These are phyloP conservation scores for Phoenicopterus ruber DNA, from an alignment of 2,113 vertebrate species.

Conservation along the genomic window DNA sequence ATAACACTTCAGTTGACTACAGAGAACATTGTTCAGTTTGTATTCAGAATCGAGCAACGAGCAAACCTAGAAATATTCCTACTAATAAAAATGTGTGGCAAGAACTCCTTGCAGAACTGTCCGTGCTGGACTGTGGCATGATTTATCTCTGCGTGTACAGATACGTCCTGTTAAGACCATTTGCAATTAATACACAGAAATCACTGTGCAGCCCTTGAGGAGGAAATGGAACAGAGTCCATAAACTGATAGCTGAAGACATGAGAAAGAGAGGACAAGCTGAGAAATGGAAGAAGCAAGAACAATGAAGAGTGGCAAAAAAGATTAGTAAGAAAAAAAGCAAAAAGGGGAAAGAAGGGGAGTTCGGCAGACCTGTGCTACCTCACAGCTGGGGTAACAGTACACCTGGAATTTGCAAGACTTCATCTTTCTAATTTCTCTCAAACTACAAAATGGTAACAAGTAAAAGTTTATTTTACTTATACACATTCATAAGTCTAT, in stretches of 20 bases:
- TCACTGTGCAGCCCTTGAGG: background rate
- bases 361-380: background rate
- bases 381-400: background rate
- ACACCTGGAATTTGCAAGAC: background rate
- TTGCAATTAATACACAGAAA: background rate
- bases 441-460: background rate
- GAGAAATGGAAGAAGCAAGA: conserved; percentile 7
- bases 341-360: background rate
- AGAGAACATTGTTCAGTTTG: background rate
- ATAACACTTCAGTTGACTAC: background rate
- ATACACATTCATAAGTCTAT: background rate
- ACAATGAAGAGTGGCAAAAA: background rate
- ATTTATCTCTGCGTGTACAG: background rate
- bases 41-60: background rate
- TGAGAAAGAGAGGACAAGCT: background rate
- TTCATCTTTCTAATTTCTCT: background rate
- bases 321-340: background rate
- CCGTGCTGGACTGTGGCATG: background rate
- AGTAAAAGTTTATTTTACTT: background rate
- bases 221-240: background rate
- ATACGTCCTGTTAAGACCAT: background rate
- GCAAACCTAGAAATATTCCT: background rate
- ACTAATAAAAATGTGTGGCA: background rate
- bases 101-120: background rate
- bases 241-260: background rate